Percentiles rank a stretch among this genome's conserved stretches.
Evolutionary conservation across 2,113 vertebrate genomes (phyloP).

Genomic region (Synodontis membranacea): DNA sequence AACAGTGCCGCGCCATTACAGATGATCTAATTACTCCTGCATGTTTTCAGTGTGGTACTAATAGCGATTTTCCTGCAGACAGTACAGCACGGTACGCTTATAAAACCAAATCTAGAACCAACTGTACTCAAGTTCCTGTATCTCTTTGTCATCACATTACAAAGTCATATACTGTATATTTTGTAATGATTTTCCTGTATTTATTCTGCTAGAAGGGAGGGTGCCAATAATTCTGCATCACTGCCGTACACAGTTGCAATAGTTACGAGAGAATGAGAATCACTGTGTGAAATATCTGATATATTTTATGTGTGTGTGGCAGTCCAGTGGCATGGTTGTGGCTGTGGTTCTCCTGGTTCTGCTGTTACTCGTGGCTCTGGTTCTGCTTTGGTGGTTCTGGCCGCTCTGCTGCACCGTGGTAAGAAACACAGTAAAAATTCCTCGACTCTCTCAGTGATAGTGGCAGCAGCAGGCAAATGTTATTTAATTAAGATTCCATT

Average conservation of each 20-base stretch:
- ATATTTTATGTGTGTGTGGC: not conserved
- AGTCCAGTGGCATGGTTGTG: slow-evolving; percentile 83
- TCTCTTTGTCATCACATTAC: not conserved
- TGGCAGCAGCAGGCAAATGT: not conserved
- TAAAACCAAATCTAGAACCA: not conserved
- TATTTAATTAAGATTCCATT: not conserved
- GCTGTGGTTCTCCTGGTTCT: slow-evolving; percentile 83
- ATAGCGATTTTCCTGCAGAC: not conserved
- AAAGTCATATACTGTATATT: not conserved
- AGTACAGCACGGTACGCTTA: not conserved
- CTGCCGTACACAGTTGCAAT: not conserved
- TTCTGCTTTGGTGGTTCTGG: slow-evolving; percentile 96
- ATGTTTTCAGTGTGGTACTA: not conserved
- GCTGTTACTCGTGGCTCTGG: slow-evolving; percentile 77
- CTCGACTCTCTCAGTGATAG: not conserved
- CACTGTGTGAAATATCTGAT: not conserved
- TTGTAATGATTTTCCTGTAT: no score
- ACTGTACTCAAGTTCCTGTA: not conserved
- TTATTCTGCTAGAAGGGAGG: not conserved
- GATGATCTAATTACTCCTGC: not conserved
- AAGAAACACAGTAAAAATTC: slow-evolving; percentile 52
- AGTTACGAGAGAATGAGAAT: not conserved
- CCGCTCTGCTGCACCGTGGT: slow-evolving; percentile 97
- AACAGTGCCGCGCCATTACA: not conserved
- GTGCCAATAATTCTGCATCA: not conserved